Conservation (phyloP, 1,140 invertebrate genomes). For the Drosophila nigromelanica region DNA sequence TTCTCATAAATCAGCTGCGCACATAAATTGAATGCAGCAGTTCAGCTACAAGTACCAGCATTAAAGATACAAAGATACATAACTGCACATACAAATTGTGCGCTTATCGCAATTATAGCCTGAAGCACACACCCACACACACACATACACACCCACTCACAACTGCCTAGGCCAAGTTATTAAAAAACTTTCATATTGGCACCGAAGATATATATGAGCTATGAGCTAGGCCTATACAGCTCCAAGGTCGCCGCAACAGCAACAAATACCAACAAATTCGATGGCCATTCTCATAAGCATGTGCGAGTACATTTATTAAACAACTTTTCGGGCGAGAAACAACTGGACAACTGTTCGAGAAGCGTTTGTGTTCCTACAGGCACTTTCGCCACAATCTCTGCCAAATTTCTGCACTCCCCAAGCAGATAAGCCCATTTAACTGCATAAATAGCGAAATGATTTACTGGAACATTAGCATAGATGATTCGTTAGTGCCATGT, state of each 20-base stretch:
- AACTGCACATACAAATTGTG: conserved; percentile 55
- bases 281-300: conserved; percentile 50
- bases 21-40: conserved; percentile 51
- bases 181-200: conserved; percentile 49
- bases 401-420: neutral
- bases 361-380: conserved; percentile 35
- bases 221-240: conserved; percentile 15
- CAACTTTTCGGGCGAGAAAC: conserved; percentile 55
- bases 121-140: neutral
- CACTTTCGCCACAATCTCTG: conserved; percentile 15
- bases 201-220: conserved; percentile 1
- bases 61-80: conserved; percentile 39
- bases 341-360: conserved; percentile 15
- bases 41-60: conserved; percentile 16
- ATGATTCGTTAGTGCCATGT: conserved; percentile 38
- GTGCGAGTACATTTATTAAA: conserved; percentile 80
- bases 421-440: neutral
- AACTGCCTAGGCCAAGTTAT: conserved; percentile 19
- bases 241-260: conserved; percentile 34
- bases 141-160: too few relatives aligned
- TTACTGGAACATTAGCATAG: conserved; percentile 46
- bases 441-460: conserved; percentile 21
- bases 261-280: conserved; percentile 38
- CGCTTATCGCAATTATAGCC: conserved; percentile 50
- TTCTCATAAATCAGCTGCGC: conserved; percentile 61